Percentiles rank a stretch among this genome's conserved stretches.
These are phyloP conservation scores for Colletes collaris DNA, from an alignment of 2,888 invertebrate species.

Conservation along the genomic window DNA sequence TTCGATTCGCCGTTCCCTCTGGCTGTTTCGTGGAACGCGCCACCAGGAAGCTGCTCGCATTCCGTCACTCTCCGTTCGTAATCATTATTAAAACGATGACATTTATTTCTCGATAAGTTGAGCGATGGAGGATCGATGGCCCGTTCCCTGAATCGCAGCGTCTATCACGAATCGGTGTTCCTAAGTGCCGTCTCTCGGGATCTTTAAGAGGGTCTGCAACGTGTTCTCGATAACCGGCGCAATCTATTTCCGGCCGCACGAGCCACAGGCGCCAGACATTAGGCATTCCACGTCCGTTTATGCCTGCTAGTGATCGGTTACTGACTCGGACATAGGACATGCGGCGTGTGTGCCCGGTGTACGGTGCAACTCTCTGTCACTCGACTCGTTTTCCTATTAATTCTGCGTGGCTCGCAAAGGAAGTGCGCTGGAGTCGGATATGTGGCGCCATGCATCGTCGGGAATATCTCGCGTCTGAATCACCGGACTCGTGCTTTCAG, in stretches of 20 bases:
- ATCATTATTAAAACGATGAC: background rate
- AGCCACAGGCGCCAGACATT: constrained; percentile 68
- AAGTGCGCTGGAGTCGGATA: constrained; percentile 75
- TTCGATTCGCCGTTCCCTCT: too few species aligned
- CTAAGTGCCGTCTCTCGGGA: constrained; percentile 26
- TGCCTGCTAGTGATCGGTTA: constrained; percentile 58
- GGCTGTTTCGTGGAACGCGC: too few species aligned
- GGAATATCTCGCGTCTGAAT: constrained; percentile 79
- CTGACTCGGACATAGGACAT: constrained; percentile 53
- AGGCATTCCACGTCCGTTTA: constrained; percentile 63
- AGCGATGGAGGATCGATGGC: background rate
- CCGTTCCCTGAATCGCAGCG: background rate
- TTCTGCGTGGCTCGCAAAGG: constrained; percentile 73
- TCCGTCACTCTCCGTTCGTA: background rate
- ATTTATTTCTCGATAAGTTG: background rate
- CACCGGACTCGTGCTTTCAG: constrained; percentile 53
- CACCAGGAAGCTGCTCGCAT: too few species aligned
- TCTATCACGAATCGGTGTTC: constrained; percentile 15
- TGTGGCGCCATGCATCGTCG: constrained; percentile 77
- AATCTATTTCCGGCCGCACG: constrained; percentile 66
- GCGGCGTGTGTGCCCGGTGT: constrained; percentile 35
- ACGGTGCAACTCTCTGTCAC: constrained; percentile 57
- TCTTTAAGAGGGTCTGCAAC: constrained; percentile 40
- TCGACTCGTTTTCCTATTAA: constrained; percentile 71
- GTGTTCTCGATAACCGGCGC: constrained; percentile 63